Base-by-base conservation (phyloP, 1,140 invertebrate genomes). In the Mesaphorura yosii region DNA sequence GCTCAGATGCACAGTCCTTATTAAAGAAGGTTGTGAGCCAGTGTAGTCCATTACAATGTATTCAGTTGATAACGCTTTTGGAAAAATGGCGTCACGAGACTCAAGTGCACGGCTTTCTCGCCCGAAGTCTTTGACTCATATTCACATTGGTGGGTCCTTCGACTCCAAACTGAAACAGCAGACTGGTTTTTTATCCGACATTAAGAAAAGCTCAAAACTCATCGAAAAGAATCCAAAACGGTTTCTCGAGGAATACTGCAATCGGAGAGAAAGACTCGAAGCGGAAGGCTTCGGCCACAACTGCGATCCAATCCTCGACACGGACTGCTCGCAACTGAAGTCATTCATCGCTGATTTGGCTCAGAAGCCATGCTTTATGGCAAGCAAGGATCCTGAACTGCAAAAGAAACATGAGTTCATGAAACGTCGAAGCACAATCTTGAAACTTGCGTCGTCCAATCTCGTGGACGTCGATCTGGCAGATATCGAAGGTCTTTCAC, bases 181-280 rank as follows among this genome's bases (percentile, higher is more conserved):
- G 23, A 55, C 48, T 2, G 38, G 45, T 17, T 59, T 48, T 17
- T 31, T 59, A 7, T 20, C 39, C 1, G 20, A 52, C 23, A 26
- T 44, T 7, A 59, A 59, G 20, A 50, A 40, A n/a, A 44, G 53
- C 37, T 48, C 57, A 1, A 53, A 54, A 34, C 19, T 27, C 3
- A 59, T 59, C 37, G 41, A 52, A 17, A 34, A 48, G 12, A 44
- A 59, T 48, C 52, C 57, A 2, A 20, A 44, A 12, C 22, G 57
- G 25, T 59, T 59, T 28, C 31, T 59, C 1, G 49, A 59, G 10
- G 37, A 38, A 28, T 59, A 51, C n/a, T n/a, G n/a, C n/a, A n/a
- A n/a, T n/a, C 39, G 57, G 52, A 1, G 49, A 57, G 17, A 25
- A 42, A 42, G 49, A 46, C 44, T 54, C 27, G 41, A 31, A 2